Base-by-base conservation (phyloP, 2,888 invertebrate species). In the Patella depressa region DNA sequence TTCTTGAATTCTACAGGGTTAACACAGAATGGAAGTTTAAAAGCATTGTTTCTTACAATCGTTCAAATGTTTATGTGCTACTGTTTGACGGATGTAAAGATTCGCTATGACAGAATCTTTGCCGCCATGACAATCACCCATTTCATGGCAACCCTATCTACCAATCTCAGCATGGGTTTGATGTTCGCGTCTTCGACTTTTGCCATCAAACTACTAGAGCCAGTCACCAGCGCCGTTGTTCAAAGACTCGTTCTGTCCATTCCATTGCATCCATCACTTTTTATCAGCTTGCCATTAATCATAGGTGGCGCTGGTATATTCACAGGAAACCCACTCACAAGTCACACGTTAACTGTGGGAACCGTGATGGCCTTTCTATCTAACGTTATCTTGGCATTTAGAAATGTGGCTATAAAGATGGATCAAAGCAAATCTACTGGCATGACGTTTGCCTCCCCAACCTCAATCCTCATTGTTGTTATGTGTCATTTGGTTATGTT, bases 161-260 rank as follows among this genome's bases (percentile, higher is more conserved):
- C 85, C n/a, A 85, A 84, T 72, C 65, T 71, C 53, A 85, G 85
- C 76, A 77, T 85, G 82, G 76, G 82, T 12, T 72, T 81, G n/a
- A 80, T 81, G 59, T 73, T 79, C 57, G 82, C 84, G 1, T 81
- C 83, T 12, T 83, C 84, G 15, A 84, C 85, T 53, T 79, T 85
- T 75, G 83, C 85, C 53, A 78, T 85, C 59, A 85, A 85, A 78
- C 71, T 84, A 65, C 77, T 83, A 78, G 85, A 85, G 69, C 85
- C 85, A 57, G 75, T 83, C 55, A 82, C 81, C 3, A 81, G 82
- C 7, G 83, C 85, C 1, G 12, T 83, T 15, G 73, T 80, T 19
- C 82, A 84, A 71, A 77, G 65, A 5, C 0, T 81, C 59, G 17
- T 83, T 53, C 72, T 81, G 14, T 81, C 80, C 5, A 76, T 73